Base-by-base conservation (phyloP, 2,888 invertebrate genomes). In the Lumbricus terrestris region DNA sequence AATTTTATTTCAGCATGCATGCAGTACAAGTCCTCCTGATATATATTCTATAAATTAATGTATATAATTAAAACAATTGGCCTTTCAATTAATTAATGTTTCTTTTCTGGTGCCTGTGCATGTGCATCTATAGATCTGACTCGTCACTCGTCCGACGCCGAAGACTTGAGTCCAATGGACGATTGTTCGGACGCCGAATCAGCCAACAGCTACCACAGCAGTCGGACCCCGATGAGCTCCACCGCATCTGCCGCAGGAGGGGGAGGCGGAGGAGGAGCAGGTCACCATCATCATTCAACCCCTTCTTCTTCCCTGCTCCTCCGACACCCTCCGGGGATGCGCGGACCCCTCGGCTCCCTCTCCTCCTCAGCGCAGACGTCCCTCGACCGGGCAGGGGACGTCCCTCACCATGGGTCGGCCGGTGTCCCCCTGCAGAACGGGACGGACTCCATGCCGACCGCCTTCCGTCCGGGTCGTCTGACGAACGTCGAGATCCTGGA, bases 401-500 rank as follows among this genome's bases (percentile, higher is more conserved):
- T n/a, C 16, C n/a, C 4, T 35, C 85, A 37, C 85, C 3, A 8
- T 11, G 4, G 54, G 15, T 47, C 33, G 29, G 82, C 33, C 16
- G 16, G 23, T 20, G 20, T 34, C 83, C 34, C 34, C 20, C 83
- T 34, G 82, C 83, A 33, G 20, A 20, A 47, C 23, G 47, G 47
- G 11, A 20, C 83, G n/a, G 34, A 33, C 16, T n/a, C 89, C 8
- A 34, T 91, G 83, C 94, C 94, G 20, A 93, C 94, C 20, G 94
- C 93, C 47, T 95, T 92, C 92, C 92, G 94, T 18, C 95, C 95
- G 0, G 95, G 94, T 83, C 89, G 95, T 29, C 97, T 90, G 95
- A 97, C 93, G 16, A 95, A 95, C 20, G 92, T 96, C 88, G 98
- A 98, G 93, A 97, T 98, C 96, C 95, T 99, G 85, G 96, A 97